Base-by-base conservation (phyloP, 2,888 invertebrate genomes). In the Serripes groenlandicus region DNA sequence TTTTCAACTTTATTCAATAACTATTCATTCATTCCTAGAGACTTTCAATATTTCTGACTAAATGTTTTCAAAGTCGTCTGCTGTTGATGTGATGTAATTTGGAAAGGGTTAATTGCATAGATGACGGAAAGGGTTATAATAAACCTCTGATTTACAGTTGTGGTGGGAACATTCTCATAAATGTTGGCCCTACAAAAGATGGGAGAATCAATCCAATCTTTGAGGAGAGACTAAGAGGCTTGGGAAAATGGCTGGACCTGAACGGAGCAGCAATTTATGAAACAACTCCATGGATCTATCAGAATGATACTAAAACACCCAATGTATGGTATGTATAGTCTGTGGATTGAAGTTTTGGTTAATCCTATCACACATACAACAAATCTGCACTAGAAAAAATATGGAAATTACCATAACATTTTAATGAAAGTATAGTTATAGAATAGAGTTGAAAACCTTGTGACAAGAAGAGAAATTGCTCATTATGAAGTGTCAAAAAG, bases 181-280 rank as follows among this genome's bases (percentile, higher is more conserved):
- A 98, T 92, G 96, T 98, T 7, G 98, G 98, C 0, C 98, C 98
- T 26, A 97, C 98, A 0, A 97, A 97, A 92, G 97, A 98, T 90
- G 98, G 98, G 4, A 96, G 96, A 9, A 98, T 99, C 86, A 94
- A 96, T 3, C 97, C 97, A 0, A 97, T 98, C 92, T 98, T 97
- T 95, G 97, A 98, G 95, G 98, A 98, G 93, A 96, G 98, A 60
- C 95, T 98, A 0, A 94, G 96, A 18, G 96, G 96, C 87, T 96
- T 98, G 89, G 98, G 98, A 1, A 74, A 92, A 21, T 99, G 98
- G 98, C 95, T 99, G 21, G 92, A 94, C 1, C 95, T 96, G n/a
- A 98, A 98, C 91, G 98, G 98, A 0, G 97, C 98, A 92, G 98
- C 97, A 0, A 97, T 98, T 88, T 98, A 98, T 92, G 95, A 95